Conservation (phyloP, 2,888 invertebrate genomes). For the Drosophila neoperkinsi region DNA sequence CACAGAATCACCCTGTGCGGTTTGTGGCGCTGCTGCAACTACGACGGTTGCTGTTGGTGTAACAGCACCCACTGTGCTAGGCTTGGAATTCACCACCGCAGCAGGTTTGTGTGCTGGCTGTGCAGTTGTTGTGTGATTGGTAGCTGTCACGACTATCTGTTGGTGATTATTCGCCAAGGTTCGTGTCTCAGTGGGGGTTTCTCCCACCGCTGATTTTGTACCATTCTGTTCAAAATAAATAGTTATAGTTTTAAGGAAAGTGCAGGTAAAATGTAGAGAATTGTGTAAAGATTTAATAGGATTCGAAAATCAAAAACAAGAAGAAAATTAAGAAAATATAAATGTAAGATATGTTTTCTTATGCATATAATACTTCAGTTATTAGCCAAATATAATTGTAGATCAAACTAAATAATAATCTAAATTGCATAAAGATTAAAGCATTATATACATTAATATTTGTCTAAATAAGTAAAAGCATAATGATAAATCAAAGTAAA, state of each 20-base stretch:
- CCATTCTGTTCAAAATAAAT: slow-evolving; percentile 54
- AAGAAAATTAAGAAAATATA: not conserved
- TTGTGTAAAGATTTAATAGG: slow-evolving; percentile 17
- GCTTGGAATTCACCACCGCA: slow-evolving; percentile 61
- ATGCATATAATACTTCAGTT: slow-evolving; percentile 2
- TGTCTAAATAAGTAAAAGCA: not conserved
- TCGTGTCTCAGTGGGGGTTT: slow-evolving; percentile 60
- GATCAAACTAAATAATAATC: not conserved
- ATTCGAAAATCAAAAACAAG: slow-evolving; percentile 3
- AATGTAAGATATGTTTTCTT: slow-evolving; percentile 1
- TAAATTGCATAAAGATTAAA: not conserved
- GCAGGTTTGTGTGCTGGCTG: slow-evolving; percentile 67
- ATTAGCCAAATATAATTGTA: not conserved
- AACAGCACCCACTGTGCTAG: slow-evolving; percentile 29
- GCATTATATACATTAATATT: not conserved
- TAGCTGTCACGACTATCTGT: slow-evolving; percentile 54
- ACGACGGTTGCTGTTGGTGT: slow-evolving; percentile 66
- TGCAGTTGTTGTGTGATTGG: slow-evolving; percentile 30
- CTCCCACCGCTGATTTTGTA: slow-evolving; percentile 64
- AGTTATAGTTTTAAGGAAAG: not conserved
- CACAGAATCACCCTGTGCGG: slow-evolving; percentile 65
- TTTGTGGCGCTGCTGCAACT: slow-evolving; percentile 54
- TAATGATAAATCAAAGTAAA: not conserved
- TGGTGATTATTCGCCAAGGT: slow-evolving; percentile 61
- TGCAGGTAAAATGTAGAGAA: not conserved